These are phyloP conservation scores for Onychostruthus taczanowskii DNA, from an alignment of 2,113 vertebrate species.

Conservation along the genomic window DNA sequence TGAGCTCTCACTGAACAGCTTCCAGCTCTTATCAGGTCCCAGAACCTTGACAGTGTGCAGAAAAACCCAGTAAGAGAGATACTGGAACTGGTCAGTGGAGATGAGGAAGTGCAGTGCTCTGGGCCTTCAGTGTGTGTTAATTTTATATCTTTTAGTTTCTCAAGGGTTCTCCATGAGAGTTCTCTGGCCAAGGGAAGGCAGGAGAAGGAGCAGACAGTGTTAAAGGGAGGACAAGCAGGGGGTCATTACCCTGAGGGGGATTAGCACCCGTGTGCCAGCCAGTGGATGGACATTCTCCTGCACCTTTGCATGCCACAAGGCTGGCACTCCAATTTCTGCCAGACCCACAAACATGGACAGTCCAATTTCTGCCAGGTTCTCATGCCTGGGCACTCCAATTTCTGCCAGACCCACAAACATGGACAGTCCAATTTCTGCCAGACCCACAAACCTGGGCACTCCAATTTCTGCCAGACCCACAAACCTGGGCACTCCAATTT, in stretches of 20 bases:
- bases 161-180: neutral
- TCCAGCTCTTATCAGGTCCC: neutral
- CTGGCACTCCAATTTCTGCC: no score
- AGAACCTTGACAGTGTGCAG: neutral
- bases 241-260: neutral
- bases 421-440: neutral
- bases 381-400: neutral
- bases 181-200: neutral
- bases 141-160: neutral
- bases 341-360: neutral
- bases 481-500: no score
- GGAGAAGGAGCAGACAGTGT: neutral
- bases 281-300: neutral
- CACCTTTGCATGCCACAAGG: neutral
- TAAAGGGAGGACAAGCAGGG: neutral
- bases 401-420: no score
- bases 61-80: fast-evolving
- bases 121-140: no score
- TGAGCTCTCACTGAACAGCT: neutral
- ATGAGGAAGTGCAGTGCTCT: neutral
- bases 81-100: neutral
- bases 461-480: no score
- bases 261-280: neutral
- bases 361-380: neutral
- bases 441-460: neutral